Conservation (phyloP, 2,113 vertebrate genomes). For the Sprattus sprattus region DNA sequence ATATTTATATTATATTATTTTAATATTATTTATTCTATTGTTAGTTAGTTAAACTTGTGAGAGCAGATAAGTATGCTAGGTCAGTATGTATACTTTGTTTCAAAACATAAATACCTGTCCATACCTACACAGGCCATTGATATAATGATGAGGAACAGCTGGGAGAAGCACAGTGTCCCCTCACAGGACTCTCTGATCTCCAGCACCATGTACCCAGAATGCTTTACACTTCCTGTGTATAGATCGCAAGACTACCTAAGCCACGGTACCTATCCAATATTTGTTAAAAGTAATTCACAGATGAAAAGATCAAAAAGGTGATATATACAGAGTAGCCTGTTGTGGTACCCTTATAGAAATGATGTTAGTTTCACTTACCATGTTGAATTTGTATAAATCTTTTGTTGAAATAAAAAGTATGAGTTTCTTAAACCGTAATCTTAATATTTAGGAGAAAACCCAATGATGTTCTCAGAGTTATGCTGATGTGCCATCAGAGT, state of each 20-base stretch:
- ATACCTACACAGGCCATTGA: constrained; percentile 55
- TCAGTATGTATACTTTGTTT: no score
- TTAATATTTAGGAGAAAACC: not conserved
- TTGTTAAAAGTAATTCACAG: not conserved
- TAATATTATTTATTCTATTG: not conserved
- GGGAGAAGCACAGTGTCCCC: constrained; percentile 45
- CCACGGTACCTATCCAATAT: constrained; percentile 49
- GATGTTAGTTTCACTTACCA: not conserved
- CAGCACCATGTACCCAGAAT: constrained; percentile 54
- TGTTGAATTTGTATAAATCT: not conserved
- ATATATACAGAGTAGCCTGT: no score
- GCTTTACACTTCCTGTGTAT: constrained; percentile 55
- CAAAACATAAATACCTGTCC: not conserved
- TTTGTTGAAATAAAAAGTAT: not conserved
- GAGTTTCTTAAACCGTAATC: not conserved
- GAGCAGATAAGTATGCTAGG: not conserved
- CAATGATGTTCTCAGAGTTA: not conserved
- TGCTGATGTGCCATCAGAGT: not conserved
- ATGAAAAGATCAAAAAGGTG: not conserved
- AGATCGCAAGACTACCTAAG: constrained; percentile 41
- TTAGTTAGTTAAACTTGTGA: not conserved
- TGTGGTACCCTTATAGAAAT: not conserved
- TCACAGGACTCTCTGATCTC: constrained; percentile 55
- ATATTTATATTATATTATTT: no score
- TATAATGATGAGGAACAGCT: constrained; percentile 53